phyloP scores from a whole-genome alignment of 2,888 invertebrate genomes.

The Graphium colonna region DNA sequence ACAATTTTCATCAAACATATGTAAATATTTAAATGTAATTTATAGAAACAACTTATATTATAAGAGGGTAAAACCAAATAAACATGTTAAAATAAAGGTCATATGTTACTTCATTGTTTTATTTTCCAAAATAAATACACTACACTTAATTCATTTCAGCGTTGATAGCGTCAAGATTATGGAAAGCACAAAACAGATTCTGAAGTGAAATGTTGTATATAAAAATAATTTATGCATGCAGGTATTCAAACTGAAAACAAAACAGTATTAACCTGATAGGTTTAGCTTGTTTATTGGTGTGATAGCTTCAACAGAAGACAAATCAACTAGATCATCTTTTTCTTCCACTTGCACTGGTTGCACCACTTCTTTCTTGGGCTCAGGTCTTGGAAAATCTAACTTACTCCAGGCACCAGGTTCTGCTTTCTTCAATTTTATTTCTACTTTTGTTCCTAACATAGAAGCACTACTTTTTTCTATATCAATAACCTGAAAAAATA shows the following conservation, averaged over 20 bases:
- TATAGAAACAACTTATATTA: constrained; percentile 10
- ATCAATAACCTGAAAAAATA: constrained; percentile 84
- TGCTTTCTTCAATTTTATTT: constrained; percentile 93
- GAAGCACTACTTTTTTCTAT: constrained; percentile 85
- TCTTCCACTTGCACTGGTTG: constrained; percentile 35
- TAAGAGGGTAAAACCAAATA: constrained; percentile 22
- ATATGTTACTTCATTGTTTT: constrained; percentile 17
- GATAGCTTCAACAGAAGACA: constrained; percentile 83
- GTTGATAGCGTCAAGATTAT: too few relatives aligned
- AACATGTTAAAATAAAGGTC: constrained; percentile 21
- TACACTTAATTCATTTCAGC: background rate
- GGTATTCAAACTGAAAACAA: background rate
- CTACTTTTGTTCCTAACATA: constrained; percentile 94
- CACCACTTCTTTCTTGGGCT: constrained; percentile 39
- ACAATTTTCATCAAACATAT: constrained; percentile 8
- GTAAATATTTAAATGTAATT: constrained; percentile 21
- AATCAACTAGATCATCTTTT: constrained; percentile 84
- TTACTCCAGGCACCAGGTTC: constrained; percentile 91
- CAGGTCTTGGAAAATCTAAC: constrained; percentile 82
- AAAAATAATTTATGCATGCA: constrained; percentile 10
- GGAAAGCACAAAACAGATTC: constrained; percentile 19
- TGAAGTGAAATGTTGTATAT: constrained; percentile 2
- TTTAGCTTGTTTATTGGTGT: constrained; percentile 67
- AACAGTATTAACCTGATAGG: constrained; percentile 41
- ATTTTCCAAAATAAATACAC: constrained; percentile 13